These are phyloP conservation scores for Sinohyriopsis cumingii DNA, from an alignment of 2,888 invertebrate genomes.

Conservation along the genomic window DNA sequence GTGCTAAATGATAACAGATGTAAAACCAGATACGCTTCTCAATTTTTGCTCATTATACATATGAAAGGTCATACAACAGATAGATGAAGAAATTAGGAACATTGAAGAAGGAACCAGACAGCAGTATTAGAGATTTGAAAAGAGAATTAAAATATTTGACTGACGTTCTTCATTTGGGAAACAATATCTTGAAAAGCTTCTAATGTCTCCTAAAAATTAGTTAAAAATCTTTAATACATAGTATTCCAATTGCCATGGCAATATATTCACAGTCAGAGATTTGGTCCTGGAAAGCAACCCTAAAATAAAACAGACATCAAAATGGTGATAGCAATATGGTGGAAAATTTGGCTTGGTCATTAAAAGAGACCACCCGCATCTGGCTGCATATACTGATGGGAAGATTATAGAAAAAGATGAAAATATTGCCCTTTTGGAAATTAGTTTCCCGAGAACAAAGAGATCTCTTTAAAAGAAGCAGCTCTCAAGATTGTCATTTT, in stretches of 20 bases:
- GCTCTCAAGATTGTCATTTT: conserved; percentile 1
- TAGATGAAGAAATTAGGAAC: too few species aligned
- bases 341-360: conserved; percentile 2
- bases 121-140: too few species aligned
- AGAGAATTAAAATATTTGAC: too few species aligned
- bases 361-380: too few species aligned
- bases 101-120: too few species aligned
- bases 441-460: conserved; percentile 13
- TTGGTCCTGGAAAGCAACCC: conserved; percentile 5
- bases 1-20: conserved; percentile 9
- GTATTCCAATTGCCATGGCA: conserved; percentile 11
- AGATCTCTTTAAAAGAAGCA: conserved; percentile 5
- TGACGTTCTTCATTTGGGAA: too few species aligned
- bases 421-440: conserved; percentile 3
- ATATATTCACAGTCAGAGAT: conserved; percentile 10
- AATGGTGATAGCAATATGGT: neutral
- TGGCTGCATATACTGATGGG: conserved; percentile 13
- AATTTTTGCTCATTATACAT: neutral
- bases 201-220: neutral
- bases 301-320: conserved; percentile 5
- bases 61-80: neutral
- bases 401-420: neutral
- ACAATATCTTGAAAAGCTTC: conserved; percentile 1
- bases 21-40: neutral
- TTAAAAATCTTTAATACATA: conserved; percentile 8